Evolutionary conservation across 2,797 vertebrate genomes (phyloP).

Genomic region (Steatocranus sp.): DNA sequence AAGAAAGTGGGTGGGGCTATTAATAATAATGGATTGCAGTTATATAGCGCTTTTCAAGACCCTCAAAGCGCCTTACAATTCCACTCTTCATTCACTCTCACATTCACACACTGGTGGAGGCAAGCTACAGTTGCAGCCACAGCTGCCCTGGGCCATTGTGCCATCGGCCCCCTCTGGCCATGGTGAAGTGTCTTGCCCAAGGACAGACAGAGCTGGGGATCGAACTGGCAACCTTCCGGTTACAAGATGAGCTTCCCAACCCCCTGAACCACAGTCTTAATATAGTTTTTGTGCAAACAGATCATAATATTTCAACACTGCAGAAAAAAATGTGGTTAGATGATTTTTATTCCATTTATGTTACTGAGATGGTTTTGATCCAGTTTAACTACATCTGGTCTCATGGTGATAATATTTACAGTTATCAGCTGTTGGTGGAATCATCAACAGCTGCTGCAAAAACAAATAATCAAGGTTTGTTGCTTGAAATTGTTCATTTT

Average conservation of each 20-base stretch:
- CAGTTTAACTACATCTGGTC: background rate
- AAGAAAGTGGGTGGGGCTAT: background rate
- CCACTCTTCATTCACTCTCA: background rate
- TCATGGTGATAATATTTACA: background rate
- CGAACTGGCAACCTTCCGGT: too few species aligned
- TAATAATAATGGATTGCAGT: background rate
- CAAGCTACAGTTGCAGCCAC: background rate
- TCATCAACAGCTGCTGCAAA: background rate
- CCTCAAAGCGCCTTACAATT: background rate
- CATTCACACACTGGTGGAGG: background rate
- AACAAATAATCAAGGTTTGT: background rate
- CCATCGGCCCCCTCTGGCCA: too few species aligned
- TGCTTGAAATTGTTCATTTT: background rate
- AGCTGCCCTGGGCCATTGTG: too few species aligned
- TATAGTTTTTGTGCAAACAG: too few species aligned
- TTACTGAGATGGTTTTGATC: background rate
- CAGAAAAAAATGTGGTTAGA: too few species aligned
- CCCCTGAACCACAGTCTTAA: too few species aligned
- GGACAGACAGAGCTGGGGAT: too few species aligned
- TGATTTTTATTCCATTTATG: too few species aligned
- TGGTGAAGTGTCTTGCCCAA: too few species aligned
- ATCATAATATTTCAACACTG: too few species aligned
- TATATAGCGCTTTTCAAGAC: background rate
- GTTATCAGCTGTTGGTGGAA: background rate
- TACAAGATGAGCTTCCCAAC: too few species aligned